Evolutionary conservation across 1,140 invertebrate genomes (phyloP).

Genomic region (Rhizoglyphus robini): DNA sequence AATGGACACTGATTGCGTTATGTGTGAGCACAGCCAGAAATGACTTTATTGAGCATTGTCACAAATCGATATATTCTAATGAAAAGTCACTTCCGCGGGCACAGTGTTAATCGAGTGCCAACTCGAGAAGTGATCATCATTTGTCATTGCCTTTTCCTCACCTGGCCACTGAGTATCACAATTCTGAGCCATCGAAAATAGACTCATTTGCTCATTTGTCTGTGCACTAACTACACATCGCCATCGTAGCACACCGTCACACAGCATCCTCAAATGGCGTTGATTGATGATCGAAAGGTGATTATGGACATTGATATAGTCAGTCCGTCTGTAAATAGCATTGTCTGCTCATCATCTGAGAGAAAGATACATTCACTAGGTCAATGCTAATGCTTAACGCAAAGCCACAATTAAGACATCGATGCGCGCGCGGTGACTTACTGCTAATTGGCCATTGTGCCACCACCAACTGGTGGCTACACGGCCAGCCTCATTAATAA

Average conservation of each 20-base stretch:
- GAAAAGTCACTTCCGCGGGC: neutral
- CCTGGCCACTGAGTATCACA: no score
- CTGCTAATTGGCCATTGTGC: neutral
- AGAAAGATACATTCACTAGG: no score
- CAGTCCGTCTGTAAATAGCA: neutral
- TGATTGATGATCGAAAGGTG: constrained; percentile 12
- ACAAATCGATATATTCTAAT: neutral
- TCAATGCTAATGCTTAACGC: neutral
- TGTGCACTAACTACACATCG: neutral
- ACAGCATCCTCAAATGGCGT: neutral
- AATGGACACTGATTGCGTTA: neutral
- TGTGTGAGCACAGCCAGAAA: neutral
- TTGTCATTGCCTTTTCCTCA: no score
- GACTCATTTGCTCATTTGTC: neutral
- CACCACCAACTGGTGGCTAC: neutral
- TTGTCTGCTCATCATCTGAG: neutral
- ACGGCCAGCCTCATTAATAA: neutral
- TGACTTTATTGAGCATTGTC: neutral
- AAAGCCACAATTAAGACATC: neutral
- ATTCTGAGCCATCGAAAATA: neutral
- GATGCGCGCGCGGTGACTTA: neutral
- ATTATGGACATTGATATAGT: neutral
- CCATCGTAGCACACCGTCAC: neutral
- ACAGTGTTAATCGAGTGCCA: neutral
- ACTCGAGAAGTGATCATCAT: no score